Conservation (phyloP, 2,888 invertebrate species). For the Branchipolynoe longqiensis region DNA sequence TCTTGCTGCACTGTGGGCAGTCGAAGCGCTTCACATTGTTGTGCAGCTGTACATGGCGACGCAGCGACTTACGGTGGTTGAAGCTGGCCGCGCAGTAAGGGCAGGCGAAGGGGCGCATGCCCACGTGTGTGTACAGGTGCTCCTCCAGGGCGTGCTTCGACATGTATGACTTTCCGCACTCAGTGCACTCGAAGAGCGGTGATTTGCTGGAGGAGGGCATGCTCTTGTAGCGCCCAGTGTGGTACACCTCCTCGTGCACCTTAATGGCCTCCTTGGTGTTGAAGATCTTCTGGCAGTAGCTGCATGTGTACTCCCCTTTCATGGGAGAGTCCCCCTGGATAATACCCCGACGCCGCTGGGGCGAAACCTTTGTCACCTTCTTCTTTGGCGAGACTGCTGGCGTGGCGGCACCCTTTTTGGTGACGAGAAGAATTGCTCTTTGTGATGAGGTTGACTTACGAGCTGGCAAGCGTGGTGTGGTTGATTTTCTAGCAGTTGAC, state of each 20-base stretch:
- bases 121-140: conserved; percentile 57
- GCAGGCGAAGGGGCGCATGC: conserved; percentile 58
- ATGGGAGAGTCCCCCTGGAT: conserved; percentile 41
- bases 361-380: conserved; percentile 16
- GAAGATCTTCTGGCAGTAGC: conserved; percentile 57
- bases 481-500: conserved; percentile 37
- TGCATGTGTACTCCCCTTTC: conserved; percentile 50
- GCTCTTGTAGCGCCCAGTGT: conserved; percentile 46
- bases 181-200: conserved; percentile 48
- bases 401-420: conserved; percentile 18
- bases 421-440: conserved; percentile 33
- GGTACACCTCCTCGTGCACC: conserved; percentile 57
- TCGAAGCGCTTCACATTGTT: conserved; percentile 49
- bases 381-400: background rate
- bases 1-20: conserved; percentile 53
- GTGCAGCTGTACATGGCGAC: conserved; percentile 57
- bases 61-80: conserved; percentile 59
- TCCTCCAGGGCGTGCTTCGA: conserved; percentile 58
- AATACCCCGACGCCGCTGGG: conserved; percentile 39
- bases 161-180: conserved; percentile 56
- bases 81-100: conserved; percentile 55
- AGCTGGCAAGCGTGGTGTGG: conserved; percentile 2
- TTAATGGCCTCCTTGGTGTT: conserved; percentile 45
- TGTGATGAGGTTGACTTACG: conserved; percentile 28
- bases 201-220: conserved; percentile 51